These are phyloP conservation scores for Harmothoe impar DNA, from an alignment of 2,888 invertebrate species.

Conservation along the genomic window DNA sequence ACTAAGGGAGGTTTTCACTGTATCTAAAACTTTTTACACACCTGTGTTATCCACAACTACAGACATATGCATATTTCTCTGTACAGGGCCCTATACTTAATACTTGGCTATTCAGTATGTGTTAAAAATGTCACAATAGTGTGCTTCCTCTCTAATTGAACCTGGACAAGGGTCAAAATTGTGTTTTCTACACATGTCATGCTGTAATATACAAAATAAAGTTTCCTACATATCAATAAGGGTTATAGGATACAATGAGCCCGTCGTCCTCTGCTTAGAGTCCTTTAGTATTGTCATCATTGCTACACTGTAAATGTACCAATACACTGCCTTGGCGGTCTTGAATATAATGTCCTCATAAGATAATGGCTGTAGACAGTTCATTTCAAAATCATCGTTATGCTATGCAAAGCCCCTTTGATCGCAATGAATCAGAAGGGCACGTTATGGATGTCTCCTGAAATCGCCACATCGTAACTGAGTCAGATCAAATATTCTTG, in stretches of 20 bases:
- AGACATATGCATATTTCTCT: background rate
- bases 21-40: background rate
- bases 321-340: background rate
- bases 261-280: too few relatives aligned
- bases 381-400: background rate
- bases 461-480: background rate
- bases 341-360: background rate
- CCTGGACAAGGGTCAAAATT: background rate
- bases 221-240: background rate
- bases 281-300: background rate
- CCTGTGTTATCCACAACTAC: background rate
- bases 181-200: background rate
- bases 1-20: background rate
- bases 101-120: background rate
- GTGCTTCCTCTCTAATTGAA: background rate
- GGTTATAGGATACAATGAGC: too few relatives aligned
- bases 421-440: slow-evolving; percentile 47
- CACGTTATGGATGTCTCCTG: background rate
- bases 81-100: background rate
- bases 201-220: background rate
- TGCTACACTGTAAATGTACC: background rate
- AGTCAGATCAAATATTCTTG: background rate
- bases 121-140: background rate
- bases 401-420: slow-evolving; percentile 26
- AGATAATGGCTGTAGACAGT: slow-evolving; percentile 33